Evolutionary conservation across 2,888 invertebrate species (phyloP).

Genomic region (Microctonus aethiopoides): DNA sequence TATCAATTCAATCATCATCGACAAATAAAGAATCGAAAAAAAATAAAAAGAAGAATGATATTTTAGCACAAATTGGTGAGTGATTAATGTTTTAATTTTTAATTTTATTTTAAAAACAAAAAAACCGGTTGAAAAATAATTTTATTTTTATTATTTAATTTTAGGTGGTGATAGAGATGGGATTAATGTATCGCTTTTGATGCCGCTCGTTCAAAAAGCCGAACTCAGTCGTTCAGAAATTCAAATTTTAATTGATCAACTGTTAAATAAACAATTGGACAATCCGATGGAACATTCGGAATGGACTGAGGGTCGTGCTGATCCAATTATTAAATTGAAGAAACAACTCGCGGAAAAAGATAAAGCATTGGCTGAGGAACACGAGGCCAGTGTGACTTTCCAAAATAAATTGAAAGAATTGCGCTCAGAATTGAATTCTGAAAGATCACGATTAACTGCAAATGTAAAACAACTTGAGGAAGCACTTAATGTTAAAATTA

Average conservation of each 20-base stretch:
- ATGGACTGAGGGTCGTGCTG: slow-evolving; percentile 88
- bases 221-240: slow-evolving; percentile 88
- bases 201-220: slow-evolving; percentile 82
- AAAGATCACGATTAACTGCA: slow-evolving; percentile 72
- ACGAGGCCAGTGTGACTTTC: slow-evolving; percentile 79
- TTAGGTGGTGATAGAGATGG: slow-evolving; percentile 77
- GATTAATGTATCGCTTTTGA: slow-evolving; percentile 76
- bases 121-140: not conserved
- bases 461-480: slow-evolving; percentile 73
- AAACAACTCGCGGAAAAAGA: slow-evolving; percentile 91
- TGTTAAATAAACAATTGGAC: slow-evolving; percentile 89
- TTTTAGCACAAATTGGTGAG: slow-evolving; percentile 71
- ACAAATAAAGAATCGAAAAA: slow-evolving; percentile 62
- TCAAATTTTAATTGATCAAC: slow-evolving; percentile 87
- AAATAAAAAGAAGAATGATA: slow-evolving; percentile 74
- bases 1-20: slow-evolving; percentile 39
- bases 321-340: slow-evolving; percentile 86
- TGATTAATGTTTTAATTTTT: slow-evolving; percentile 4
- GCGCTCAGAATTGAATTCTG: slow-evolving; percentile 76
- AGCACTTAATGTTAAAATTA: slow-evolving; percentile 68
- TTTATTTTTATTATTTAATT: slow-evolving; percentile 36
- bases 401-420: slow-evolving; percentile 85
- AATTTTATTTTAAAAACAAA: not conserved
- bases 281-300: slow-evolving; percentile 79
- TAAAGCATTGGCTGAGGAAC: slow-evolving; percentile 78